Evolutionary conservation across 2,797 vertebrate species (phyloP), one percentile per base, ranked within the genome.

Genomic region (Sphenodon punctatus): DNA sequence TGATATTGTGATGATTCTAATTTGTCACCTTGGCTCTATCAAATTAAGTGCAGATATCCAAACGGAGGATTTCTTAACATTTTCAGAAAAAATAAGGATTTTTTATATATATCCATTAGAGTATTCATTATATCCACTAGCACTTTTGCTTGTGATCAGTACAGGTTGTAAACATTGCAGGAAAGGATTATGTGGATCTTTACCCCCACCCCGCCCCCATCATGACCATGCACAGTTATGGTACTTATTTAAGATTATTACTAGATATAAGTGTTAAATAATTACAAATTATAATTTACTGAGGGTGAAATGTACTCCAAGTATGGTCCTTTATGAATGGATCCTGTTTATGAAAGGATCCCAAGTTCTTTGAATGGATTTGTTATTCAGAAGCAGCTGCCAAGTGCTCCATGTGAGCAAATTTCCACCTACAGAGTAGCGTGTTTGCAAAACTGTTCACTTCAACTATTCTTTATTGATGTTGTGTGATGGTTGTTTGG

Each of bases 401-500:
- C 78, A 84, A 78, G 89, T 73, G 87, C 65, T 86, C 89, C 86
- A 67, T 75, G 49, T 51, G 86, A 88, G 82, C 86, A 81, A 42
- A 88, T 85, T 90, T 90, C 88, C 39, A 4, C 88, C 88, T 80
- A 82, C 89, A 93, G 84, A 93, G 90, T 86, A n/a, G n/a, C n/a
- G n/a, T n/a, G 83, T 78, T 90, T 79, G 74, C 0, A 61, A 92
- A 81, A n/a, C 66, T 85, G 78, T 88, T 93, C 88, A 73, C 84
- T 93, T 92, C 80, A 88, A 87, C 91, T 89, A 92, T 78, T 85
- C 66, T 69, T 82, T 91, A 88, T 88, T 92, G 89, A 91, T 77
- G 80, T 59, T 23, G 63, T 0, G 0, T 4, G 0, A 88, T 75
- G 82, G 82, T 49, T 77, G 55, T 32, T 78, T 34, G 27, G 82